Evolutionary conservation across 2,113 vertebrate genomes (phyloP), one percentile per base, ranked within the genome.

Genomic region (Centropus bengalensis): DNA sequence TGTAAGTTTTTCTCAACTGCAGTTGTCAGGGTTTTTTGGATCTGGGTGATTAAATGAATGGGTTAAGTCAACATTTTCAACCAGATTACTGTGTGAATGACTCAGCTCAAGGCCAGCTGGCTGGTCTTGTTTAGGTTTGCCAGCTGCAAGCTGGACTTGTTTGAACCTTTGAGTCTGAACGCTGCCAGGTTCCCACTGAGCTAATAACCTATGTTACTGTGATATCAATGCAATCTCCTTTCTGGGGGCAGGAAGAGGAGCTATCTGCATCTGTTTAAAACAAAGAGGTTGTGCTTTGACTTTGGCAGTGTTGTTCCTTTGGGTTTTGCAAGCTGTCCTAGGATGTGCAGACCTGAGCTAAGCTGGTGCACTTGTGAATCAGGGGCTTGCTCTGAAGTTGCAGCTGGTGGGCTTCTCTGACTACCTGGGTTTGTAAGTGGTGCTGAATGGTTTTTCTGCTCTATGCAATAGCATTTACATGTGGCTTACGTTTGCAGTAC

Each of bases 131-230:
- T 91, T 88, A 91, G 87, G 23, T 85, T 91, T 94, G 89, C 96
- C 94, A 94, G 91, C 94, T 94, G 93, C 87, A 96, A 82, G 68
- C 91, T 64, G 82, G 87, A 69, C 89, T 87, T 38, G 51, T 38
- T 85, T 89, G 89, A 94, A 82, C 84, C 82, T 66, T 33, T 18
- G 42, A 12, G 56, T 32, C 32, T 79, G 94, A 95, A 74, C 93
- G 56, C 87, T 63, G 70, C 22, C 51, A 58, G 64, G 60, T 89
- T 80, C 84, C 75, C 64, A 67, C 78, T 74, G 89, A 83, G 91
- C 78, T 63, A 89, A 88, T 63, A 89, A 89, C 88, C 87, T 84
- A 44, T 51, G 27, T 71, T 62, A 23, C 81, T 70, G 66, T 3
- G 7, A 44, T 36, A 55, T 44, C n/a, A 45, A 76, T 73, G 85